Evolutionary conservation across 2,797 vertebrate species (phyloP).

Genomic region (Selene dorsalis): DNA sequence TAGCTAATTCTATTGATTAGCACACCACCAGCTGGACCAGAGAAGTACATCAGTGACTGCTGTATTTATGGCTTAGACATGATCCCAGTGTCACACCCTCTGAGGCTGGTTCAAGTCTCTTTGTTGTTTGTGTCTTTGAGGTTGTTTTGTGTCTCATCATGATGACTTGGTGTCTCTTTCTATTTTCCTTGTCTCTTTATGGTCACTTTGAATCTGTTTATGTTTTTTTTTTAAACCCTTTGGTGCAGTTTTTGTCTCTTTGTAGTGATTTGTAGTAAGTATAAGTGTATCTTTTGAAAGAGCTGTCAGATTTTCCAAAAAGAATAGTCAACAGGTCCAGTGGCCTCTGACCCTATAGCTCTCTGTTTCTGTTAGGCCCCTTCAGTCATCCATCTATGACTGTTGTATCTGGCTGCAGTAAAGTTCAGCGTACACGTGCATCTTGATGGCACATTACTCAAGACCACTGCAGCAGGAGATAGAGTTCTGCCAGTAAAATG

Average conservation of each 20-base stretch:
- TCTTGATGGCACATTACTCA: constrained; percentile 5
- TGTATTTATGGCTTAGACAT: background rate
- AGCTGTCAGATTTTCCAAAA: background rate
- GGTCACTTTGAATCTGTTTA: background rate
- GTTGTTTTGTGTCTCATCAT: background rate
- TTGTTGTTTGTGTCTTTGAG: background rate
- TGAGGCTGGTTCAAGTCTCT: background rate
- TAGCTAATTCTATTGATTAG: constrained; percentile 46
- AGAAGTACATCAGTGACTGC: constrained; percentile 14
- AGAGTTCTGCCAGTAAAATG: constrained; percentile 43
- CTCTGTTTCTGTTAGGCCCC: background rate
- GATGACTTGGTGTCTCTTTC: no score
- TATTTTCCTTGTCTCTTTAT: no score
- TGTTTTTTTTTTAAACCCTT: no score
- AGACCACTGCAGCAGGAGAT: constrained; percentile 19
- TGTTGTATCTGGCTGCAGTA: constrained; percentile 7
- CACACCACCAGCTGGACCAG: background rate
- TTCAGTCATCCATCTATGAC: background rate
- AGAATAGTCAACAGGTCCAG: no score
- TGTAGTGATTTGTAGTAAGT: background rate
- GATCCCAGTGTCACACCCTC: background rate
- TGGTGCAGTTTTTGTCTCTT: background rate
- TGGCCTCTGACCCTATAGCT: background rate
- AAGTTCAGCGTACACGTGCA: constrained; percentile 14
- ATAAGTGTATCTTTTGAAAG: background rate